Percentiles rank a stretch among this genome's conserved stretches.
phyloP scores from a whole-genome alignment of 2,888 invertebrate species.

The Protophormia terraenovae region DNA sequence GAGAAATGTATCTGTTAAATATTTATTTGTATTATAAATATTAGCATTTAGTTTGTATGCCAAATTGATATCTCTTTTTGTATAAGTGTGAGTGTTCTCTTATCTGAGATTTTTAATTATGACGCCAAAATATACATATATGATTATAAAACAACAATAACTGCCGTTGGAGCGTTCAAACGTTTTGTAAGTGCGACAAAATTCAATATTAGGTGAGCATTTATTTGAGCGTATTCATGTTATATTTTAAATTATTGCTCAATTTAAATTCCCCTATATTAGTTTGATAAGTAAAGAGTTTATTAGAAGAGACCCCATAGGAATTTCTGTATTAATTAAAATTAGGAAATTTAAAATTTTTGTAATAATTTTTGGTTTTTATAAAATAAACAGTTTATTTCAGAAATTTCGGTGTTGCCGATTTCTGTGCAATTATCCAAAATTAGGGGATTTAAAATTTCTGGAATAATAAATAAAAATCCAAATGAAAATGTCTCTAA shows the following conservation, averaged over 20 bases:
- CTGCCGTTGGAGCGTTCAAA: not conserved
- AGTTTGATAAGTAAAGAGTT: not conserved
- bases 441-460: too few species aligned
- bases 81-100: slow-evolving; percentile 28
- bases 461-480: too few species aligned
- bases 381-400: too few species aligned
- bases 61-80: slow-evolving; percentile 47
- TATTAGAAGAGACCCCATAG: not conserved
- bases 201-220: not conserved
- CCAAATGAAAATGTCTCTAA: too few species aligned
- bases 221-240: not conserved
- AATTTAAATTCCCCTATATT: slow-evolving; percentile 31
- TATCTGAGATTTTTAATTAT: slow-evolving; percentile 46
- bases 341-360: too few species aligned
- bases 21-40: too few species aligned
- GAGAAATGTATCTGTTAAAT: slow-evolving; percentile 32
- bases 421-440: too few species aligned
- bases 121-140: slow-evolving; percentile 33
- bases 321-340: too few species aligned
- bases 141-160: slow-evolving; percentile 36
- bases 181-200: not conserved
- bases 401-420: too few species aligned
- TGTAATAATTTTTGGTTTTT: too few species aligned
- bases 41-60: slow-evolving; percentile 31
- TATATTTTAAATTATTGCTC: slow-evolving; percentile 39